Evolutionary conservation across 2,888 invertebrate genomes (phyloP).

Genomic region (Harpalus rufipes): DNA sequence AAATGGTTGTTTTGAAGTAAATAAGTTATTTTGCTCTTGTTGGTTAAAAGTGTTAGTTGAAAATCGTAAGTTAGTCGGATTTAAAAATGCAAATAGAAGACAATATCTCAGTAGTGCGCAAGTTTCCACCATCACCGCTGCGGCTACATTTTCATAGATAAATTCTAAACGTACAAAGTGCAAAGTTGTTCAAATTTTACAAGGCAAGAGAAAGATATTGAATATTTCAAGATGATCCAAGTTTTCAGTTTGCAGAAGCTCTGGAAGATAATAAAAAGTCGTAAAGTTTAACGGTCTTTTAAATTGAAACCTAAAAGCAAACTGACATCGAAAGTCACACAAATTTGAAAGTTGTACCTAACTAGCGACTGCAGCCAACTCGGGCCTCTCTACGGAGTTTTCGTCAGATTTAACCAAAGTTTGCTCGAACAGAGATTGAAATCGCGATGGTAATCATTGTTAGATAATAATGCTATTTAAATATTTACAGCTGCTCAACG

Average conservation of each 20-base stretch:
- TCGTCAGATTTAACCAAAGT: constrained; percentile 39
- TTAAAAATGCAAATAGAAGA: constrained; percentile 51
- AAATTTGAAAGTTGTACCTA: constrained; percentile 60
- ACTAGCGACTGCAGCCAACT: constrained; percentile 44
- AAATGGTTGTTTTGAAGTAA: constrained; percentile 46
- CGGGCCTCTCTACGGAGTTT: constrained; percentile 22
- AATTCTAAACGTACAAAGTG: constrained; percentile 55
- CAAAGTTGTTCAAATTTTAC: constrained; percentile 55
- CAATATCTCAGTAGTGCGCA: constrained; percentile 39
- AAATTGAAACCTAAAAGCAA: constrained; percentile 65
- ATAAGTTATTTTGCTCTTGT: constrained; percentile 40
- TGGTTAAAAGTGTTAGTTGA: constrained; percentile 18
- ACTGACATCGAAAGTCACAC: constrained; percentile 64
- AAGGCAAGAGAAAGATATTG: constrained; percentile 56
- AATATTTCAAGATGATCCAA: constrained; percentile 63
- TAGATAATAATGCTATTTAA: constrained; percentile 52
- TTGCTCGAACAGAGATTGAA: constrained; percentile 26
- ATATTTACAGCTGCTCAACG: constrained; percentile 47
- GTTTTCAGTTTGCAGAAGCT: constrained; percentile 59
- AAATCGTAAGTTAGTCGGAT: constrained; percentile 42
- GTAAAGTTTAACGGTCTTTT: constrained; percentile 61
- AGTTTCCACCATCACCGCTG: constrained; percentile 35
- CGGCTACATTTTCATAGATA: constrained; percentile 53
- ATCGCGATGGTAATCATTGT: constrained; percentile 39
- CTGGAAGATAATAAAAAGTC: constrained; percentile 59